Evolutionary conservation across 2,888 invertebrate species (phyloP).

Genomic region (Leptothorax acervorum): DNA sequence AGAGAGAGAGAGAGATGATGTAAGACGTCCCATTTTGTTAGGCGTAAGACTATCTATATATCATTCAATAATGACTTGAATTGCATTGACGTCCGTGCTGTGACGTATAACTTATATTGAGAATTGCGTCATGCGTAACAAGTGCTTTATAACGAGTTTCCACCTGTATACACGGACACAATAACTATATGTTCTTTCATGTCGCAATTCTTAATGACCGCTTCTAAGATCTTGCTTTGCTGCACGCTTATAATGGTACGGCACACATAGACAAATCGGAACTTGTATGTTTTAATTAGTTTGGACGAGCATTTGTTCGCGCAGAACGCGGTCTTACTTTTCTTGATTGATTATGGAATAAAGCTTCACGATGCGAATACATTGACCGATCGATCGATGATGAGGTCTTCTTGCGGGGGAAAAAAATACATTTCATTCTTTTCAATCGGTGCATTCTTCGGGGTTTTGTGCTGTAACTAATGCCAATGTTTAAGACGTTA

Average conservation of each 20-base stretch:
- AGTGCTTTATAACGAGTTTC: slow-evolving; percentile 56
- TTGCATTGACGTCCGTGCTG: slow-evolving; percentile 39
- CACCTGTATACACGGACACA: slow-evolving; percentile 48
- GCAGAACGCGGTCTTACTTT: slow-evolving; percentile 50
- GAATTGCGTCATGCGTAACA: slow-evolving; percentile 54
- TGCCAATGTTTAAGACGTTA: slow-evolving; percentile 38
- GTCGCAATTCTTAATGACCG: slow-evolving; percentile 52
- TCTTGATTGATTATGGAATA: slow-evolving; percentile 61
- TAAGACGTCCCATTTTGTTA: slow-evolving; percentile 49
- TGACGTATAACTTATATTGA: slow-evolving; percentile 42
- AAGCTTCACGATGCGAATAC: slow-evolving; percentile 54
- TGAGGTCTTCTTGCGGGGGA: slow-evolving; percentile 54
- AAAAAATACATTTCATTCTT: slow-evolving; percentile 62
- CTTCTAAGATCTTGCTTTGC: slow-evolving; percentile 24
- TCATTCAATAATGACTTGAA: slow-evolving; percentile 50
- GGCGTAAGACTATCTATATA: slow-evolving; percentile 41
- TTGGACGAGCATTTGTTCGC: slow-evolving; percentile 52
- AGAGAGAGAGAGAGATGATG: no score
- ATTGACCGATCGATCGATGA: slow-evolving; percentile 63
- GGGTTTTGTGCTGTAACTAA: slow-evolving; percentile 46
- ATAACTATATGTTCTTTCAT: slow-evolving; percentile 44
- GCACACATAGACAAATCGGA: slow-evolving; percentile 5
- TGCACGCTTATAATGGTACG: slow-evolving; percentile 8
- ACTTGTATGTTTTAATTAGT: slow-evolving; percentile 58
- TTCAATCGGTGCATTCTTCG: slow-evolving; percentile 42